Conservation (phyloP, 2,113 vertebrate species). For the Ardeotis arabs region DNA sequence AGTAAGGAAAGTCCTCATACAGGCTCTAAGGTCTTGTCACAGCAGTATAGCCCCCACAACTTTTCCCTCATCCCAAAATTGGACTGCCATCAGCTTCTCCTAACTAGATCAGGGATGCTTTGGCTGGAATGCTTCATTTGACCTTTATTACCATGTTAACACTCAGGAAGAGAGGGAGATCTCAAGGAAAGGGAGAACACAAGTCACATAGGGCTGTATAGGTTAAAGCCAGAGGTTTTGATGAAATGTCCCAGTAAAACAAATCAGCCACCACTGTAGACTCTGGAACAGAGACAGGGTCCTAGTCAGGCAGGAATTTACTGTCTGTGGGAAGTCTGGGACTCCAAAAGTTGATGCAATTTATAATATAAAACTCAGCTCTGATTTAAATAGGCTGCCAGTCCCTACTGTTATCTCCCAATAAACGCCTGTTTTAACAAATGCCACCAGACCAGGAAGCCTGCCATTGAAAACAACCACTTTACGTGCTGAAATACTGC, state of each 20-base stretch:
- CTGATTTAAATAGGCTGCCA: slow-evolving; percentile 53
- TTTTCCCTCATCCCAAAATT: not conserved
- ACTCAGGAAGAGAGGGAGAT: not conserved
- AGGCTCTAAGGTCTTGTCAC: not conserved
- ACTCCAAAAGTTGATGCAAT: slow-evolving; percentile 43
- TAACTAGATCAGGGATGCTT: not conserved
- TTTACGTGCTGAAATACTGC: slow-evolving; percentile 37
- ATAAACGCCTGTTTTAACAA: slow-evolving; percentile 44
- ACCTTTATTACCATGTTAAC: slow-evolving; percentile 13
- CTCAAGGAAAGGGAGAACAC: not conserved
- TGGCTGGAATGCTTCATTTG: not conserved
- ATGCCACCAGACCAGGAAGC: slow-evolving; percentile 36
- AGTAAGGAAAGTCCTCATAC: not conserved
- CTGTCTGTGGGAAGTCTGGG: slow-evolving; percentile 33
- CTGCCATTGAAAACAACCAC: slow-evolving; percentile 44
- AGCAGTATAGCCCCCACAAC: not conserved
- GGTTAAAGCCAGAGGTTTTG: slow-evolving; percentile 36
- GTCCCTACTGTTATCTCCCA: slow-evolving; percentile 34
- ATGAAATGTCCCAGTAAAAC: slow-evolving; percentile 36
- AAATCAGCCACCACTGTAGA: slow-evolving; percentile 29
- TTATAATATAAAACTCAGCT: slow-evolving; percentile 58
- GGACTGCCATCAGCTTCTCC: not conserved
- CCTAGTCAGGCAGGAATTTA: slow-evolving; percentile 45
- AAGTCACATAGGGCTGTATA: not conserved
- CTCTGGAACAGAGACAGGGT: slow-evolving; percentile 36